phyloP scores from a whole-genome alignment of 2,113 vertebrate species.

The Cephalopholis sonnerati region DNA sequence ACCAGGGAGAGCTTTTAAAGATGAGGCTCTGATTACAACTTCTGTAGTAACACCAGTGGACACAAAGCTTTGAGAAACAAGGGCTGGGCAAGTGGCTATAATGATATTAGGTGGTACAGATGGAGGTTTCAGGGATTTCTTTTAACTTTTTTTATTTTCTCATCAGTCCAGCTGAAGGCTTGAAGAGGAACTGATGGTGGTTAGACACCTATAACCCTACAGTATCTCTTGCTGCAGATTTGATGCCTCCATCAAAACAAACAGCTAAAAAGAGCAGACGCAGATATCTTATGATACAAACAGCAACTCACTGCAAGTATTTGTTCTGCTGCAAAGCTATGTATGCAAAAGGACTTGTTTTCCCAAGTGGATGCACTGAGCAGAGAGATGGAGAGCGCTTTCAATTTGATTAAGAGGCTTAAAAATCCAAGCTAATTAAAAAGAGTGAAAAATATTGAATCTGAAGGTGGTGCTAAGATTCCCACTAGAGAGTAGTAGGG shows the following conservation, averaged over 20 bases:
- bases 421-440: constrained; percentile 64
- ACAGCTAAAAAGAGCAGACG: not conserved
- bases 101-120: constrained; percentile 2
- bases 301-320: not conserved
- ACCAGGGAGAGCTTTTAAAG: constrained; percentile 68
- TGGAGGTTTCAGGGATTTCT: constrained; percentile 12
- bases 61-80: constrained; percentile 36
- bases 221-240: not conserved
- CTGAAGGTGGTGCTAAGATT: constrained; percentile 33
- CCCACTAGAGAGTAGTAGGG: not conserved
- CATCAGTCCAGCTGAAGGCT: not conserved
- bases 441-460: constrained; percentile 45
- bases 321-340: constrained; percentile 5
- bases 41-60: constrained; percentile 33
- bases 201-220: not conserved
- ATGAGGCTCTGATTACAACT: constrained; percentile 59
- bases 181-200: not conserved
- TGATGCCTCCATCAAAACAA: not conserved
- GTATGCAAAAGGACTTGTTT: constrained; percentile 30
- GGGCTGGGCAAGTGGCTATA: not conserved
- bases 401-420: constrained; percentile 66
- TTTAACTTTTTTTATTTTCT: not conserved
- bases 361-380: constrained; percentile 29
- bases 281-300: constrained; percentile 3
- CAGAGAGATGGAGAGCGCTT: constrained; percentile 37